phyloP scores from a whole-genome alignment of 2,888 invertebrate species.

The Glaucopsyche alexis region DNA sequence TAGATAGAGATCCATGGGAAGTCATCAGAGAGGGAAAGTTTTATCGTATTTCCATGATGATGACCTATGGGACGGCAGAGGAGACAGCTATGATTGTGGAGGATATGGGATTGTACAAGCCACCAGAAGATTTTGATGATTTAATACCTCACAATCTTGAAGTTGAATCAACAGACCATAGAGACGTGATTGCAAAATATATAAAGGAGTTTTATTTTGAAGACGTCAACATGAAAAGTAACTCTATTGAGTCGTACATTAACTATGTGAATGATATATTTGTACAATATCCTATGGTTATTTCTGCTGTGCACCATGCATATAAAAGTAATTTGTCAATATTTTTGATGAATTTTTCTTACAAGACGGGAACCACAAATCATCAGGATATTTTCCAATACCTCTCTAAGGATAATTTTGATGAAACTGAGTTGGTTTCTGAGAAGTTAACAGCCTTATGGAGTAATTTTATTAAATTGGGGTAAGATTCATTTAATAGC shows the following conservation, averaged over 20 bases:
- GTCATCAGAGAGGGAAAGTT: conserved; percentile 49
- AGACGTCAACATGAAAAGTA: conserved; percentile 41
- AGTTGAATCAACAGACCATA: conserved; percentile 48
- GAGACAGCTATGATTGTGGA: conserved; percentile 45
- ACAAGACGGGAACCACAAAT: conserved; percentile 34
- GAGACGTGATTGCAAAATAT: conserved; percentile 50
- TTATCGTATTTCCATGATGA: conserved; percentile 56
- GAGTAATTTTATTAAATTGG: conserved; percentile 60
- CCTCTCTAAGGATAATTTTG: conserved; percentile 43
- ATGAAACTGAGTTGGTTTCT: conserved; percentile 42
- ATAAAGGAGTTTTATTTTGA: conserved; percentile 60
- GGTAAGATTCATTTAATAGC: conserved; percentile 48
- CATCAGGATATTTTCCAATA: conserved; percentile 50
- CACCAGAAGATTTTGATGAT: conserved; percentile 51
- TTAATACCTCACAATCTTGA: conserved; percentile 61
- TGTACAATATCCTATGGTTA: conserved; percentile 58
- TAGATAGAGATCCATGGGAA: conserved; percentile 56
- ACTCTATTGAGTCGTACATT: conserved; percentile 47
- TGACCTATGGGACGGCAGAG: conserved; percentile 51
- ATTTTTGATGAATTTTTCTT: conserved; percentile 56
- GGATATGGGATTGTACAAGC: conserved; percentile 45
- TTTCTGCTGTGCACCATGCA: conserved; percentile 55
- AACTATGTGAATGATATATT: conserved; percentile 61
- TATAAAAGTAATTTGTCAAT: conserved; percentile 49
- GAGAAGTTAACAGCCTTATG: conserved; percentile 52